These are phyloP conservation scores for Drosophila putrida DNA, from an alignment of 2,888 invertebrate species.

Conservation along the genomic window DNA sequence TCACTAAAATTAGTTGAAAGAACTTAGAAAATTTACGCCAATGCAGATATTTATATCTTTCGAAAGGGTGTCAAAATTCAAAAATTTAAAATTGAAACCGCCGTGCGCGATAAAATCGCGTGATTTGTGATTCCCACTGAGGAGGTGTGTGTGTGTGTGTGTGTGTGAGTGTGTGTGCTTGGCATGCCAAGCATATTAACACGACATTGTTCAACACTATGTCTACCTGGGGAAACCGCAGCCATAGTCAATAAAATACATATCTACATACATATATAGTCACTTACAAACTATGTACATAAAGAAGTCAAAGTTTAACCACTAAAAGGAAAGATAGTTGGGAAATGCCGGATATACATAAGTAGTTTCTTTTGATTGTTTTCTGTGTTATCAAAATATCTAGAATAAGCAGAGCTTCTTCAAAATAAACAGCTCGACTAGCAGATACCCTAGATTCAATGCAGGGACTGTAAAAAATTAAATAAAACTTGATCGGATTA, in stretches of 20 bases:
- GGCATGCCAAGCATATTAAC: constrained; percentile 36
- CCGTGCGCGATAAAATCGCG: constrained; percentile 33
- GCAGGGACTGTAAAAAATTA: no score
- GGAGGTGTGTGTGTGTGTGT: constrained; percentile 13
- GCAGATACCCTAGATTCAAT: neutral
- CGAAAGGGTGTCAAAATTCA: constrained; percentile 32
- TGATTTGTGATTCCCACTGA: constrained; percentile 13
- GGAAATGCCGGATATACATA: constrained; percentile 19
- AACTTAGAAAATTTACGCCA: constrained; percentile 35
- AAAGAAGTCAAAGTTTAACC: constrained; percentile 17
- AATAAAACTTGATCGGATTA: no score
- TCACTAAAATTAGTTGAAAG: constrained; percentile 18
- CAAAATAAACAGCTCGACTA: neutral
- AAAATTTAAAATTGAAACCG: constrained; percentile 19
- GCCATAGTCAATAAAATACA: constrained; percentile 30
- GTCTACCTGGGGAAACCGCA: constrained; percentile 34
- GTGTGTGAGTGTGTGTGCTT: constrained; percentile 15
- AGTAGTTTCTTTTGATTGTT: constrained; percentile 25
- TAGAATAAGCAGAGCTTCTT: constrained; percentile 8
- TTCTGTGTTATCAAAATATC: constrained; percentile 20
- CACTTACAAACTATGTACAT: neutral
- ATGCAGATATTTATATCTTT: constrained; percentile 43
- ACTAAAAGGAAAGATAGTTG: constrained; percentile 18
- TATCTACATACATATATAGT: neutral
- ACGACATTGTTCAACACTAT: constrained; percentile 25